Percentiles rank a stretch among this genome's conserved stretches.
These are phyloP conservation scores for Tichodroma muraria DNA, from an alignment of 2,113 vertebrate genomes.

Conservation along the genomic window DNA sequence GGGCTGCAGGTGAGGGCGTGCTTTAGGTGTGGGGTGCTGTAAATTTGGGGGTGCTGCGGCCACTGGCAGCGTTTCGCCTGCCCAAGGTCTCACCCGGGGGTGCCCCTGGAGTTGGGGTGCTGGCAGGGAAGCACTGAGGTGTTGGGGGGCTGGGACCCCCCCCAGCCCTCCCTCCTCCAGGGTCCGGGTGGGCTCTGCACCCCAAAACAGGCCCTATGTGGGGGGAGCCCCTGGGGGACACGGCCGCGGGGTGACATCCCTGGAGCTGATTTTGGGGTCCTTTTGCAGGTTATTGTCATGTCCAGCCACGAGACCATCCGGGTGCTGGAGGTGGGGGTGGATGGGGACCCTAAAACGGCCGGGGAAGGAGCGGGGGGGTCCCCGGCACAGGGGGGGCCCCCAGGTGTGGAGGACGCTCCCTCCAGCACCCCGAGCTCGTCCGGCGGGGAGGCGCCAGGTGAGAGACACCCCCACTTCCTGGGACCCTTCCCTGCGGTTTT, in stretches of 20 bases:
- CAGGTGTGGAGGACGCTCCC: neutral
- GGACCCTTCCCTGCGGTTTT: too few species aligned
- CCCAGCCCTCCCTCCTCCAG: too few species aligned
- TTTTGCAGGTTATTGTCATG: conserved; percentile 91
- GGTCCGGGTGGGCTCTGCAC: neutral
- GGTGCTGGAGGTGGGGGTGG: conserved; percentile 90
- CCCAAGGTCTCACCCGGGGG: too few species aligned
- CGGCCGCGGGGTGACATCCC: rapidly evolving
- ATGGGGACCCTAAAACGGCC: conserved; percentile 66
- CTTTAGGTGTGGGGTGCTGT: too few species aligned
- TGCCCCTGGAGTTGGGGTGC: too few species aligned
- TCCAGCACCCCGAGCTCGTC: neutral
- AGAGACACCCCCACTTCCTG: neutral
- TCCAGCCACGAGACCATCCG: conserved; percentile 93
- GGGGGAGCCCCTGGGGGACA: neutral
- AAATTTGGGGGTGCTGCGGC: too few species aligned
- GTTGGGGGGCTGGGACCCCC: too few species aligned
- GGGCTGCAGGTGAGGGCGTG: too few species aligned
- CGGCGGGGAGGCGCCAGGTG: conserved; percentile 50
- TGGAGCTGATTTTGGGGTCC: neutral
- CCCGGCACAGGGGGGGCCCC: neutral
- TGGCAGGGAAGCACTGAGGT: too few species aligned
- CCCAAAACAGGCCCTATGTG: rapidly evolving
- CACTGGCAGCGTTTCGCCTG: too few species aligned
- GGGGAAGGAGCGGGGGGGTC: conserved; percentile 25